Base-by-base conservation (phyloP, 2,113 vertebrate genomes). In the Nyctereutes procyonoides region DNA sequence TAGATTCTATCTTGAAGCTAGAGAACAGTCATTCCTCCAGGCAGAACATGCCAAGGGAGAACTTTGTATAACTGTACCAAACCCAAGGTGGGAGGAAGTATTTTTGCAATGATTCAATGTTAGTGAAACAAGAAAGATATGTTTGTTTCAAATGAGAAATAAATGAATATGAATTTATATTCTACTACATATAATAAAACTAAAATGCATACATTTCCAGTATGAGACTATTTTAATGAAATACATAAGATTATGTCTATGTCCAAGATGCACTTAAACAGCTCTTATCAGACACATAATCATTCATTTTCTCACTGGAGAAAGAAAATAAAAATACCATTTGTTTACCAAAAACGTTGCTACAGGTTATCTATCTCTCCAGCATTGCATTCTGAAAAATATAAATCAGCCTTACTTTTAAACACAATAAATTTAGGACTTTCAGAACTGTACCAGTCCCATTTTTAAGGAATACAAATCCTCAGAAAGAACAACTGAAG, bases 101-200 rank as follows among this genome's bases (percentile, higher is more conserved):
- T 85, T 96, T 77, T 84, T 91, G 30, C 92, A 89, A 60, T 88
- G 30, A 86, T 26, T 92, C 56, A 63, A 32, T 58, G 20, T 95
- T 74, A 76, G 8, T 55, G 51, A 89, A 85, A 43, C 32, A 96
- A 71, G 26, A 95, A 81, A 93, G 43, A 62, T 53, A 65, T 74
- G 85, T 55, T 89, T 79, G 32, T 73, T 92, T 96, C 80, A 89
- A 83, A 62, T 6, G 12, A 93, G 79, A 92, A 96, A 84, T 30
- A 90, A 90, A 80, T 58, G 16, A 89, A 2, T 53, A 32, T 17
- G 19, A 58, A 63, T 80, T 96, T 62, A 81, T 85, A 88, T 73
- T 63, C 92, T 63, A 88, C 13, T 62, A 94, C 87, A 79, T 60
- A 20, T 26, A 94, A 38, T n/a, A 71, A 85, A 95, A 85, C 1